These are phyloP conservation scores for Esox niger DNA, from an alignment of 2,113 vertebrate genomes.

Conservation along the genomic window DNA sequence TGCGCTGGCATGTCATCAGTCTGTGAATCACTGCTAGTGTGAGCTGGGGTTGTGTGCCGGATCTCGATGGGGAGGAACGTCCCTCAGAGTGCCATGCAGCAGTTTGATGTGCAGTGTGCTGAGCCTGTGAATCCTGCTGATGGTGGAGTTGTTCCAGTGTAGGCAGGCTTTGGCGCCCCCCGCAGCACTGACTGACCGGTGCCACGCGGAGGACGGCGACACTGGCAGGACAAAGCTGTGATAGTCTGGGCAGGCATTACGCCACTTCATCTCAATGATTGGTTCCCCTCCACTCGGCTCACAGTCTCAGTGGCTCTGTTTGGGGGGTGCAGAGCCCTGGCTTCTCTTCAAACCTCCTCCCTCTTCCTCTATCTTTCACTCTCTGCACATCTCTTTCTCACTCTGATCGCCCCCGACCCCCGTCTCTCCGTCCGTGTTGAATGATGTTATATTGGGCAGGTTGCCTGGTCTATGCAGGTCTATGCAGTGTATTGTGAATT, in stretches of 20 bases:
- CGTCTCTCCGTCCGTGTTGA: conserved; percentile 5
- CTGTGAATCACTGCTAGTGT: too few species aligned
- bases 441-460: conserved; percentile 42
- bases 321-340: conserved; percentile 45
- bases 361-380: background rate
- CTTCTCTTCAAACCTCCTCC: conserved; percentile 44
- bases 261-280: conserved; percentile 45
- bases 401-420: conserved; percentile 6
- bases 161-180: too few species aligned
- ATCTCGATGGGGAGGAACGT: background rate
- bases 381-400: background rate
- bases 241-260: conserved; percentile 34
- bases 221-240: conserved; percentile 28
- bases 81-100: too few species aligned
- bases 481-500: conserved; percentile 29
- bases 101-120: too few species aligned
- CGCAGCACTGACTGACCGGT: conserved; percentile 16
- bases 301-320: conserved; percentile 41
- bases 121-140: background rate
- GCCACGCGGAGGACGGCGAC: conserved; percentile 9
- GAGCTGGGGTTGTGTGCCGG: background rate
- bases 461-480: conserved; percentile 16
- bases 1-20: too few species aligned
- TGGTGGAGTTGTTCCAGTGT: too few species aligned
- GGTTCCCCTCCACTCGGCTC: conserved; percentile 31